Conservation (phyloP, 2,888 invertebrate species). For the Entomobrya proxima region DNA sequence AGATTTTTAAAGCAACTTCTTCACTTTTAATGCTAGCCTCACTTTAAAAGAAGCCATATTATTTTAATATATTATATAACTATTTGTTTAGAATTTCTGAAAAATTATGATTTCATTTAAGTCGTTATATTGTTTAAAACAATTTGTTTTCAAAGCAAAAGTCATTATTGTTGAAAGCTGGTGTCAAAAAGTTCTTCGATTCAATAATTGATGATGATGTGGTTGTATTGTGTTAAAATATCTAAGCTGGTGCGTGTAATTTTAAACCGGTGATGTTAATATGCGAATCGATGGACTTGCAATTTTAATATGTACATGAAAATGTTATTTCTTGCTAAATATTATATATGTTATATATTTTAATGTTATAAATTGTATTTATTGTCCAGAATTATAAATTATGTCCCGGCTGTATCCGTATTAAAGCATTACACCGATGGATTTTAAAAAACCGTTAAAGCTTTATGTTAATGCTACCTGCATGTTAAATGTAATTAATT, state of each 20-base stretch:
- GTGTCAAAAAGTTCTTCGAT: not conserved
- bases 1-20: conserved; percentile 1
- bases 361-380: conserved; percentile 1
- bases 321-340: conserved; percentile 17
- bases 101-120: too few relatives aligned
- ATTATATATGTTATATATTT: not conserved
- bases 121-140: not conserved
- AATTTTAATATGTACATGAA: conserved; percentile 20
- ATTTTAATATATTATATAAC: not conserved
- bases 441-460: too few relatives aligned
- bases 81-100: not conserved
- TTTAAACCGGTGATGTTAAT: not conserved
- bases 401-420: not conserved
- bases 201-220: not conserved
- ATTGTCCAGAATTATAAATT: not conserved
- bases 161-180: not conserved
- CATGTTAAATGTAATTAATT: too few relatives aligned
- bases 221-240: not conserved
- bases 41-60: not conserved
- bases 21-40: not conserved
- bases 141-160: too few relatives aligned
- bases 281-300: not conserved
- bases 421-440: not conserved
- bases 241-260: not conserved
- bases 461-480: too few relatives aligned